Evolutionary conservation across 2,888 invertebrate genomes (phyloP).

Genomic region (Orthonychiurus folsomi): DNA sequence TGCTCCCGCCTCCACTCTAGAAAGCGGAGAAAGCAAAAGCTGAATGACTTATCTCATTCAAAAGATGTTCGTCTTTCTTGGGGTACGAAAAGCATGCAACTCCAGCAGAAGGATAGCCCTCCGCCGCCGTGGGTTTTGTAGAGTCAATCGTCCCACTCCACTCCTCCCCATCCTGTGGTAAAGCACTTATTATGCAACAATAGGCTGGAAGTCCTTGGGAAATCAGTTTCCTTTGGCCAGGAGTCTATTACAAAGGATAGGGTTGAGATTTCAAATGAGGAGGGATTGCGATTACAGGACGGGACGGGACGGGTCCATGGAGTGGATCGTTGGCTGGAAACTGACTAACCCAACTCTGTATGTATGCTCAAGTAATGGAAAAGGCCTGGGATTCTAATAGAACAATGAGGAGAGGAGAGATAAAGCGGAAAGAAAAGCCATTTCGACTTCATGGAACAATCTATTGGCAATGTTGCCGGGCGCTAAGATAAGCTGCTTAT

Average conservation of each 20-base stretch:
- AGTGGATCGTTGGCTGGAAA: no score
- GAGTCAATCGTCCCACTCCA: no score
- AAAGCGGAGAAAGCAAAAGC: not conserved
- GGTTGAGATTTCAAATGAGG: not conserved
- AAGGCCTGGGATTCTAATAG: not conserved
- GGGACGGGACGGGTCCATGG: no score
- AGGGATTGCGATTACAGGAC: not conserved
- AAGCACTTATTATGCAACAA: not conserved
- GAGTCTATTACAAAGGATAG: no score
- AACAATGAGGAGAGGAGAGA: not conserved
- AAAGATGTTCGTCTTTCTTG: not conserved
- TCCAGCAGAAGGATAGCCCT: no score
- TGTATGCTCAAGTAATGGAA: not conserved
- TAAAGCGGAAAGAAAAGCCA: not conserved
- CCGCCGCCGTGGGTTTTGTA: no score
- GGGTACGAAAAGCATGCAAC: no score
- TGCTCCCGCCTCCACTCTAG: not conserved
- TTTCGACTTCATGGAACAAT: slow-evolving; percentile 1
- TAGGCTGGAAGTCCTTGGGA: not conserved
- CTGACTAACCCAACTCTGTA: no score
- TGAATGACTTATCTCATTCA: not conserved
- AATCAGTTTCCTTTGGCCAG: no score
- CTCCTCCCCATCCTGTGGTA: no score
- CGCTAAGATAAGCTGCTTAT: not conserved
- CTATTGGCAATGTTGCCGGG: slow-evolving; percentile 1